Evolutionary conservation across 2,888 invertebrate genomes (phyloP), one percentile per base, ranked within the genome.

Genomic region (Latrodectus hesperus): DNA sequence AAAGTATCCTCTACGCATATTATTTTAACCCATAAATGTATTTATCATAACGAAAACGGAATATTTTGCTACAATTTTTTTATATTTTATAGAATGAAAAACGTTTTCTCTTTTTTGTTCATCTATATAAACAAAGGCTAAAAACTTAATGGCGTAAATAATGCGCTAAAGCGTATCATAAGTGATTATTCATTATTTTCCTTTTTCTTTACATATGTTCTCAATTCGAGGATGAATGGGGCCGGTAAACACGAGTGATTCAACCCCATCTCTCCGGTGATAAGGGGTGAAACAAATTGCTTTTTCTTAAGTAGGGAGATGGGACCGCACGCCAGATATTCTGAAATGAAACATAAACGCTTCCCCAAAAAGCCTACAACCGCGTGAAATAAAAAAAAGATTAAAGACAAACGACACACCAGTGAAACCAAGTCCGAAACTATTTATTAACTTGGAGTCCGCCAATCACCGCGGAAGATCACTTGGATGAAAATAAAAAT

Each of bases 391-490:
- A 74, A 82, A 71, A 82, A 65, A 74, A 55, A 51, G n/a, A 67
- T 16, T n/a, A n/a, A 14, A 71, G 53, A 71, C 22, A n/a, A 12
- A 60, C 60, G 38, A 49, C 26, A 16, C 70, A 49, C 16, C 22
- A 70, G 16, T 26, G 76, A 71, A 71, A 65, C 51, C 12, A 72
- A 65, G 60, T 55, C 22, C n/a, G 49, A 67, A 78, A 72, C 78
- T 72, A 78, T 84, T 84, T 84, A 84, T 84, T 77, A 84, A 78
- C 84, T 72, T 52, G 26, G 65, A 9, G 70, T 22, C 70, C 78
- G 73, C 77, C 84, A 84, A 84, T 84, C 78, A 72, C 64, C 52
- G 68, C 5, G 60, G 64, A 70, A 67, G 16, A 77, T 22, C 64
- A 77, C 65, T 38, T 65, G 65, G 64, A 72, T 53, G 68, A 64